These are phyloP conservation scores for Phrynocephalus versicolor DNA, from an alignment of 2,113 vertebrate species.

Conservation along the genomic window DNA sequence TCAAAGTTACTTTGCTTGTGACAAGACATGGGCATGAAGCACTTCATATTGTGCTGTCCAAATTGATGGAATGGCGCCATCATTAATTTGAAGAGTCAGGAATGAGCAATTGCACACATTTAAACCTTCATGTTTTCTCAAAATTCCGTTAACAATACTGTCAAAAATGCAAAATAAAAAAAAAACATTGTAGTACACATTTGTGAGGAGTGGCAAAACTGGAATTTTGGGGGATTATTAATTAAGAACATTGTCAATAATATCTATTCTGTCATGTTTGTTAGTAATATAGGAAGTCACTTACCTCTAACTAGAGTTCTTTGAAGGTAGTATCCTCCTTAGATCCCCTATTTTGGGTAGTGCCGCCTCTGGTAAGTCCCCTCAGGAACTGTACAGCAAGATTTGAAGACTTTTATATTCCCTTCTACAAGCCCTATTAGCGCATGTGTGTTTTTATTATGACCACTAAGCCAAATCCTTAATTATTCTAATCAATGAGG, in stretches of 20 bases:
- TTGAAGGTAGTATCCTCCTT: slow-evolving; percentile 82
- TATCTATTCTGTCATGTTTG: slow-evolving; percentile 53
- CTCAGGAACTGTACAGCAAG: slow-evolving; percentile 76
- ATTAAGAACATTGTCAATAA: slow-evolving; percentile 34
- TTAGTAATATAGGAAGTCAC: slow-evolving; percentile 72
- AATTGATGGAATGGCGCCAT: background rate
- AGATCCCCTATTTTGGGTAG: slow-evolving; percentile 82
- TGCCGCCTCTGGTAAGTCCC: slow-evolving; percentile 76
- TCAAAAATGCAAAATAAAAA: slow-evolving; percentile 31
- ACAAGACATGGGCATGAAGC: background rate
- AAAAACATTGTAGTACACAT: slow-evolving; percentile 59
- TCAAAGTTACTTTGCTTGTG: background rate
- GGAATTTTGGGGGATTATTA: slow-evolving; percentile 48
- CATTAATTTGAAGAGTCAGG: slow-evolving; percentile 6
- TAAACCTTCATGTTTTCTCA: slow-evolving; percentile 19
- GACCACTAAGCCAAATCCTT: slow-evolving; percentile 51
- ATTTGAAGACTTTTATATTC: slow-evolving; percentile 71
- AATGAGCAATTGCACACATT: background rate
- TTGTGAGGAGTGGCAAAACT: slow-evolving; percentile 68
- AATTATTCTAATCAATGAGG: slow-evolving; percentile 41
- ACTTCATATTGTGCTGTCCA: background rate
- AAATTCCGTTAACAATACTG: background rate
- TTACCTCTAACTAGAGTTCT: slow-evolving; percentile 82
- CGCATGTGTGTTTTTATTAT: slow-evolving; percentile 69
- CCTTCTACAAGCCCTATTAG: slow-evolving; percentile 80